phyloP scores from a whole-genome alignment of 1,140 invertebrate genomes.

The Lordiphosa stackelbergi region DNA sequence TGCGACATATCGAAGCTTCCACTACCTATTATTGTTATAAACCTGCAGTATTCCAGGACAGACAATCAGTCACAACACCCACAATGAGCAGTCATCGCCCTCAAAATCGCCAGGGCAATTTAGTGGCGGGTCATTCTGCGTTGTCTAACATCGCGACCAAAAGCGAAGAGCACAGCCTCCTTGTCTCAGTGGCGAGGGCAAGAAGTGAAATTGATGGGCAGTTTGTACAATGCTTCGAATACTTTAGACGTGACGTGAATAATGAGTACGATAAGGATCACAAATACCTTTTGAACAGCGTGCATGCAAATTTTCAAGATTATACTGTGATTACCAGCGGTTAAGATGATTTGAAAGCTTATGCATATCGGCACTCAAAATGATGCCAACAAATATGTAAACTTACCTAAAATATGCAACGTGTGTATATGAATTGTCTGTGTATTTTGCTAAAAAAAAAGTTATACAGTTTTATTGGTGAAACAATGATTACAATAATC shows the following conservation, averaged over 20 bases:
- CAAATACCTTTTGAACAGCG: conserved; percentile 54
- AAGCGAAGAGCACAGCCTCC: conserved; percentile 2
- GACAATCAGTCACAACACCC: conserved; percentile 62
- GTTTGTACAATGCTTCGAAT: conserved; percentile 53
- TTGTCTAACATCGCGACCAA: conserved; percentile 45
- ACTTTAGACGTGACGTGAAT: conserved; percentile 76
- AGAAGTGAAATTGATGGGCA: conserved; percentile 61
- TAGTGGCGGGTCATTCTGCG: conserved; percentile 56
- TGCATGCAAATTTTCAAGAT: conserved; percentile 76
- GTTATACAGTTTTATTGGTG: too few species aligned
- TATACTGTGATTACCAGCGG: conserved; percentile 72
- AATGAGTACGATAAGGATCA: conserved; percentile 73
- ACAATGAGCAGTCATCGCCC: conserved; percentile 64
- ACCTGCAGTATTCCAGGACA: conserved; percentile 40
- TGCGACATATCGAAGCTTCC: conserved; percentile 56
- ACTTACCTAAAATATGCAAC: neutral
- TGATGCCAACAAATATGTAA: conserved; percentile 28
- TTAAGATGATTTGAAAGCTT: conserved; percentile 62
- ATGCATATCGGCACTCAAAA: conserved; percentile 21
- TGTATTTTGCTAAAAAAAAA: too few species aligned
- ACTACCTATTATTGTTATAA: conserved; percentile 59
- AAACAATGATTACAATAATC: too few species aligned
- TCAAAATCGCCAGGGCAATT: conserved; percentile 46
- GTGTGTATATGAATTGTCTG: too few species aligned
- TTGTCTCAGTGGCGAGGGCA: conserved; percentile 14